A percentile compares a stretch with the other conserved stretches of the same genome.
These are phyloP conservation scores for Tyrophagus putrescentiae DNA, from an alignment of 1,140 invertebrate species.

Conservation along the genomic window DNA sequence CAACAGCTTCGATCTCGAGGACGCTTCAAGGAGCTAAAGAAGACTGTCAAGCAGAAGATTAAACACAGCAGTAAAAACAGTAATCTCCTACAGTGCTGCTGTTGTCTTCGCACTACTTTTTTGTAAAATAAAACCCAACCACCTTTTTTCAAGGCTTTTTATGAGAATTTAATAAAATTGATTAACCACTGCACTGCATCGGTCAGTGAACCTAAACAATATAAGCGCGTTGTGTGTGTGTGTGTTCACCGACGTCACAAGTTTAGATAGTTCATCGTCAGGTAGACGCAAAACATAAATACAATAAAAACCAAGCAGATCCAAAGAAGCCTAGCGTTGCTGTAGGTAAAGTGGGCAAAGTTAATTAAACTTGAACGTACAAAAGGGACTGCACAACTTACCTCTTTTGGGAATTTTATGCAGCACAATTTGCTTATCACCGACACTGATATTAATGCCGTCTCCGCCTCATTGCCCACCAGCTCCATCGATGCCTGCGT, in stretches of 20 bases:
- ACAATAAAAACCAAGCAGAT: conserved; percentile 25
- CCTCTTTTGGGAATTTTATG: conserved; percentile 68
- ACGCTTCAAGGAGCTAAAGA: conserved; percentile 4
- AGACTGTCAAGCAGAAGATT: background rate
- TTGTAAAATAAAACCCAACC: too few relatives aligned
- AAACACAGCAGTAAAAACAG: background rate
- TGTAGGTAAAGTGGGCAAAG: conserved; percentile 20
- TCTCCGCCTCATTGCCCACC: conserved; percentile 45
- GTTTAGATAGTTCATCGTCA: conserved; percentile 27
- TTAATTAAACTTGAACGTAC: conserved; percentile 3
- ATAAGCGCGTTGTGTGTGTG: too few relatives aligned
- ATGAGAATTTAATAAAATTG: conserved; percentile 1
- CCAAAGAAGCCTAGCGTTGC: conserved; percentile 27
- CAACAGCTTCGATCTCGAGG: background rate
- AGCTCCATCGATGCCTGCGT: conserved; percentile 44
- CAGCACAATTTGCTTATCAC: conserved; percentile 80
- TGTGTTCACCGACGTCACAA: too few relatives aligned
- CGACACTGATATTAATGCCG: conserved; percentile 79
- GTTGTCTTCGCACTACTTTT: too few relatives aligned
- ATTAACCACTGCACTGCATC: background rate
- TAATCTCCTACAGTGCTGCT: too few relatives aligned
- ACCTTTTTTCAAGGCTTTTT: background rate
- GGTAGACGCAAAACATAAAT: conserved; percentile 26
- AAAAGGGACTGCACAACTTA: too few relatives aligned
- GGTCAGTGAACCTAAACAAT: background rate